Evolutionary conservation across 2,888 invertebrate species (phyloP).

Genomic region (Adelognathus sp.): DNA sequence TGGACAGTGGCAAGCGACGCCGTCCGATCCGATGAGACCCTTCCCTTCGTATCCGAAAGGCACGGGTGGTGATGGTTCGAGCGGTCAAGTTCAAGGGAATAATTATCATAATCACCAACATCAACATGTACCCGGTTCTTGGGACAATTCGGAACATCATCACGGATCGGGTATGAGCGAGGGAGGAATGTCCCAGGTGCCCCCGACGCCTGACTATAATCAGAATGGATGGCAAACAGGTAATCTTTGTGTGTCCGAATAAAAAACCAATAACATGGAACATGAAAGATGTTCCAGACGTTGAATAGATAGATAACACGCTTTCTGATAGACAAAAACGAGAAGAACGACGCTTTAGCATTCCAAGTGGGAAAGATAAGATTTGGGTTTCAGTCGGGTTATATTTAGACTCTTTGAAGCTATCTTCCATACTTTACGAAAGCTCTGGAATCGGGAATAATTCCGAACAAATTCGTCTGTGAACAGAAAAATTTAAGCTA

Average conservation of each 20-base stretch:
- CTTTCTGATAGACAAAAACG: no score
- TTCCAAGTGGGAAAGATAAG: no score
- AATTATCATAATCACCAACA: slow-evolving; percentile 50
- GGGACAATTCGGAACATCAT: slow-evolving; percentile 3
- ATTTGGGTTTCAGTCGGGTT: no score
- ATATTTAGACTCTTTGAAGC: no score
- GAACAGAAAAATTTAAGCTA: no score
- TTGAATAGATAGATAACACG: no score
- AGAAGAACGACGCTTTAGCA: no score
- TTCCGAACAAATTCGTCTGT: no score
- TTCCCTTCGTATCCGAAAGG: background rate
- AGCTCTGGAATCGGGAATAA: no score
- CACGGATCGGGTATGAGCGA: background rate
- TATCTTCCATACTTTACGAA: no score
- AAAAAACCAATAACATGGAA: no score
- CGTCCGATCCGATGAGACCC: background rate
- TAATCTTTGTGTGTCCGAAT: background rate
- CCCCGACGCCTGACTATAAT: background rate
- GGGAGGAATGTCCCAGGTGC: background rate
- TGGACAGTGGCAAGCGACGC: background rate
- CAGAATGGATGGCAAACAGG: background rate
- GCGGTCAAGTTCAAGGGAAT: slow-evolving; percentile 10
- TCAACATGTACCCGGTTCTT: slow-evolving; percentile 22
- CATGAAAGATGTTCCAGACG: no score
- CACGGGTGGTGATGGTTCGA: background rate